A percentile compares a stretch with the other conserved stretches of the same genome.
Evolutionary conservation across 2,797 vertebrate species (phyloP).

Genomic region (Lepilemur septentrionalis): DNA sequence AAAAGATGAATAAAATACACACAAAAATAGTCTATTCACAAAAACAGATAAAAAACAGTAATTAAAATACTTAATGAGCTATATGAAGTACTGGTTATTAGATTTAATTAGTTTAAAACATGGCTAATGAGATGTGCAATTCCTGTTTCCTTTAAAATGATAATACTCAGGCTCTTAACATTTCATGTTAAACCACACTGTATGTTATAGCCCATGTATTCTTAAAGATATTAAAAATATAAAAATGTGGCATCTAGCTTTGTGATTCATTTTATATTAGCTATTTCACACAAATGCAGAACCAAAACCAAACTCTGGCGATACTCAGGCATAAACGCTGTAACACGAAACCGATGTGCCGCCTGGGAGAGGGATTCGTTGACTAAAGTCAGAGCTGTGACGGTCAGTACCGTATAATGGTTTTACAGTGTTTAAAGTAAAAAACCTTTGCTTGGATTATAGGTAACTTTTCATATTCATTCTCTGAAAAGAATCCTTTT

Average conservation of each 20-base stretch:
- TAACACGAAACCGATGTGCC: not conserved
- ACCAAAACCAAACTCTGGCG: not conserved
- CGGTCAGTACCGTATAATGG: not conserved
- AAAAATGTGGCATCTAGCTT: not conserved
- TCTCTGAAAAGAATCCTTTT: not conserved
- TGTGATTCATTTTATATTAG: not conserved
- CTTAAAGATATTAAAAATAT: not conserved
- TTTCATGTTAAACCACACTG: not conserved
- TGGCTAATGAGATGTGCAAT: not conserved
- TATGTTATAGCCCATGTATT: not conserved
- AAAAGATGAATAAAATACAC: not conserved
- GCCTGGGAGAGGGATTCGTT: not conserved
- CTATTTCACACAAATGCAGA: conserved; percentile 5
- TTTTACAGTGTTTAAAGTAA: not conserved
- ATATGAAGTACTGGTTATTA: conserved; percentile 9
- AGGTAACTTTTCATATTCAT: not conserved
- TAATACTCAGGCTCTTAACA: not conserved
- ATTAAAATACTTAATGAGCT: conserved; percentile 48
- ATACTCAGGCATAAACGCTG: not conserved
- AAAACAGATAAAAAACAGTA: conserved; percentile 27
- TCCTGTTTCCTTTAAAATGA: not conserved
- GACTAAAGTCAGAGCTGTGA: not conserved
- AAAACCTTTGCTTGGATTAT: not conserved
- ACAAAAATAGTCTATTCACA: not conserved
- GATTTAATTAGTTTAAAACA: conserved; percentile 43